Conservation (phyloP, 2,888 invertebrate genomes). For the Calameuta idolon region DNA sequence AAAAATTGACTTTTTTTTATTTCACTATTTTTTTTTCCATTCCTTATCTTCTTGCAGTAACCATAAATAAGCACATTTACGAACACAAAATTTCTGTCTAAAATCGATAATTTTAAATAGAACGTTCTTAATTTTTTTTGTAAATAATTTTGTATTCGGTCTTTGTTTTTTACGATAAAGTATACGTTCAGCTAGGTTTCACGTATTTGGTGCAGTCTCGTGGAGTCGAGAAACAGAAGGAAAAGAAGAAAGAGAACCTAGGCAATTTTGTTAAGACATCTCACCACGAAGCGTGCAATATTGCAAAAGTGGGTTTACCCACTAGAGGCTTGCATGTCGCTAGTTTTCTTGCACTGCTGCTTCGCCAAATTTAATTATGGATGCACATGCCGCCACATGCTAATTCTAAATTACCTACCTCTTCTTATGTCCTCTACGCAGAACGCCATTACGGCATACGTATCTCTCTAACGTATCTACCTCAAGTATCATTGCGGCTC, state of each 20-base stretch:
- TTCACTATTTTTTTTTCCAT: no score
- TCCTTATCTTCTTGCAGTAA: no score
- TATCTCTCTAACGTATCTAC: neutral
- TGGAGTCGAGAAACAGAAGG: neutral
- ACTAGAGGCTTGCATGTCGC: conserved; percentile 33
- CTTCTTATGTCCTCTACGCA: neutral
- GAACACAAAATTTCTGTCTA: no score
- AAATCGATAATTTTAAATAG: no score
- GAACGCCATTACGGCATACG: neutral
- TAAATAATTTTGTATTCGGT: no score
- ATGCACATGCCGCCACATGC: conserved; percentile 37
- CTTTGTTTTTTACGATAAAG: no score
- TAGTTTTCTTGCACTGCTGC: conserved; percentile 39
- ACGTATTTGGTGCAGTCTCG: neutral
- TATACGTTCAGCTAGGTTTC: neutral
- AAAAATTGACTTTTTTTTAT: no score
- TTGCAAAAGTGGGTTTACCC: conserved; percentile 36
- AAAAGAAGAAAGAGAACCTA: neutral
- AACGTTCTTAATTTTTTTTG: no score
- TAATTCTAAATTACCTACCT: neutral
- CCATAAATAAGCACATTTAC: no score
- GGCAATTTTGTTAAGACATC: neutral
- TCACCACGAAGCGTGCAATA: conserved; percentile 21
- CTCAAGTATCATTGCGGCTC: neutral
- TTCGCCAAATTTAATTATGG: conserved; percentile 51